Percentiles rank a stretch among this genome's conserved stretches.
Evolutionary conservation across 2,113 vertebrate species (phyloP).

Genomic region (Ceuthmochares aereus): DNA sequence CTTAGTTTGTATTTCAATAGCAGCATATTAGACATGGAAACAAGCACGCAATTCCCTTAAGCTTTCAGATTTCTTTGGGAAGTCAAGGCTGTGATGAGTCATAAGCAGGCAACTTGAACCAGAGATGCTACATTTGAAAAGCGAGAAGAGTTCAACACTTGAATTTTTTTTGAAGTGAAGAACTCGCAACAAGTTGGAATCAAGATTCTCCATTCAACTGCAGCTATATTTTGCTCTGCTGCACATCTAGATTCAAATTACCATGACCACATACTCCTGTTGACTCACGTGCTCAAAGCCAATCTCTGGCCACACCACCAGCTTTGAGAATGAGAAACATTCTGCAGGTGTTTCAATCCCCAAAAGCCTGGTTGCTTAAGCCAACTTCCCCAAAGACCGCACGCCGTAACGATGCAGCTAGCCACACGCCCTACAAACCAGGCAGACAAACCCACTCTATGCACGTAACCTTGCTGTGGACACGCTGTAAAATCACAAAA

Average conservation of each 20-base stretch:
- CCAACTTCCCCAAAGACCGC: rapidly evolving
- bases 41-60: background rate
- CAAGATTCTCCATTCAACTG: background rate
- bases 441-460: rapidly evolving
- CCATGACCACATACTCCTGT: rapidly evolving
- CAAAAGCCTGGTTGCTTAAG: rapidly evolving
- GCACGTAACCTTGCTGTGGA: background rate
- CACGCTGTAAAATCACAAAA: rapidly evolving
- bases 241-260: background rate
- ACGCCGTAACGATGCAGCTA: rapidly evolving
- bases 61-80: background rate
- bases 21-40: background rate
- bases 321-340: rapidly evolving
- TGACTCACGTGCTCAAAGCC: background rate
- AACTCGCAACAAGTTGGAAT: background rate
- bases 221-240: background rate
- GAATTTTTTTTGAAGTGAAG: background rate
- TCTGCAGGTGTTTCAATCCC: background rate
- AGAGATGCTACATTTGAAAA: background rate
- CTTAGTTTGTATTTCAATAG: background rate
- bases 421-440: background rate
- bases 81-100: background rate
- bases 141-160: background rate
- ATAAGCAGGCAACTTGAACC: background rate
- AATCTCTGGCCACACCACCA: background rate